Base-by-base conservation (phyloP, 2,113 vertebrate genomes). In the Sapajus apella region DNA sequence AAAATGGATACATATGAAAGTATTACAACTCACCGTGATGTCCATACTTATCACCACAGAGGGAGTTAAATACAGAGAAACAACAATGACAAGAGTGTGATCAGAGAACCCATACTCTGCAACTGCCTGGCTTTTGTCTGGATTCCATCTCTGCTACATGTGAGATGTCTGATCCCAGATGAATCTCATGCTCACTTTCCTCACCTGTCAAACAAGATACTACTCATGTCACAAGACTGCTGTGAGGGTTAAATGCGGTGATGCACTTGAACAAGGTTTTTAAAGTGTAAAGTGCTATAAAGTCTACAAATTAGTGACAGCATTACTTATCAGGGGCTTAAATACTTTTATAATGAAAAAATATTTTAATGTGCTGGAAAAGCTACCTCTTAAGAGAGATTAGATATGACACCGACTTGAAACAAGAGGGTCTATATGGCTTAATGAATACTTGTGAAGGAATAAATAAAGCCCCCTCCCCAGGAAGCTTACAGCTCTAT, bases 341-440 rank as follows among this genome's bases (percentile, higher is more conserved):
- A 94, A 97, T 86, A 79, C 7, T 75, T 94, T 43, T 58, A 68
- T 56, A 93, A 81, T 82, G 47, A 93, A 93, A 89, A 91, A 77
- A 89, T 58, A 90, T 81, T 91, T 95, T 77, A 96, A 87, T 77
- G 87, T 77, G 88, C 72, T n/a, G 14, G 94, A 90, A 84, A 95
- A 97, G 83, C 88, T 91, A 83, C 80, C 94, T 96, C 89, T 89
- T 76, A 45, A 97, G 84, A 90, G 93, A 91, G 75, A 40, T 87
- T 87, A 84, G 56, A 52, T 25, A 72, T 14, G 77, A 73, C 77
- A 43, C n/a, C 47, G 93, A 73, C 35, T 76, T 1, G 13, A 89
- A 90, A 88, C 30, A 86, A 90, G 82, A 72, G 56, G 47, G 72
- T 70, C 27, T 80, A 8, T 25, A 30, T 50, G 83, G 75, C 55